These are phyloP conservation scores for Microtus agrestis DNA, from an alignment of 2,797 vertebrate species.

Conservation along the genomic window DNA sequence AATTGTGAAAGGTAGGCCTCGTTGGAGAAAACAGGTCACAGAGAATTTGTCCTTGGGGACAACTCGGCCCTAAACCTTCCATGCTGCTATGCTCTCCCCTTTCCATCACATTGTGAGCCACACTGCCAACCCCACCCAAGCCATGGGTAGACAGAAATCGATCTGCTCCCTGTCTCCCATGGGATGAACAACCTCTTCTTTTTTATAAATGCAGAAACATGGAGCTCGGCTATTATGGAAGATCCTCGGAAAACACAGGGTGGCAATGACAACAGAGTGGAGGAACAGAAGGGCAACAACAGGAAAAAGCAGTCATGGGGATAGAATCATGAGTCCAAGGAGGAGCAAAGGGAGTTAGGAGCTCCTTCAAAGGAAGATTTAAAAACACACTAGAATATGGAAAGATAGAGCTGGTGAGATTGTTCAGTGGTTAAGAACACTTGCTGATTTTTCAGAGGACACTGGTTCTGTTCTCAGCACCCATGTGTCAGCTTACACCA, in stretches of 20 bases:
- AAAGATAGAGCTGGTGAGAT: background rate
- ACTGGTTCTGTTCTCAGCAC: background rate
- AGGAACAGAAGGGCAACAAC: background rate
- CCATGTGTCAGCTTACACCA: background rate
- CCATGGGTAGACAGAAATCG: background rate
- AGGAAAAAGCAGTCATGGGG: background rate
- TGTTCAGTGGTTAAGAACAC: background rate
- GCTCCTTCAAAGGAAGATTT: background rate
- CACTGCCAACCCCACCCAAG: background rate
- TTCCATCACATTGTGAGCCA: background rate
- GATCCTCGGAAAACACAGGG: background rate
- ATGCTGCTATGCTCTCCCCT: no score
- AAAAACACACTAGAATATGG: background rate
- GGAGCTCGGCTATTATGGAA: background rate
- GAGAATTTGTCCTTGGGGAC: background rate
- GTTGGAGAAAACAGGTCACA: background rate
- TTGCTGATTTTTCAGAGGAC: background rate
- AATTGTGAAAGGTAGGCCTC: background rate
- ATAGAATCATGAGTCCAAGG: no score
- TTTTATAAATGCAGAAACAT: background rate
- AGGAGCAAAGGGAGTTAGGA: no score
- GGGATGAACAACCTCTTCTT: background rate
- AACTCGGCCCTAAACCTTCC: background rate
- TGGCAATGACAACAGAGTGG: background rate
- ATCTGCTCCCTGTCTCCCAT: background rate